Conservation (phyloP, 2,113 vertebrate species). For the Lepus timidus region DNA sequence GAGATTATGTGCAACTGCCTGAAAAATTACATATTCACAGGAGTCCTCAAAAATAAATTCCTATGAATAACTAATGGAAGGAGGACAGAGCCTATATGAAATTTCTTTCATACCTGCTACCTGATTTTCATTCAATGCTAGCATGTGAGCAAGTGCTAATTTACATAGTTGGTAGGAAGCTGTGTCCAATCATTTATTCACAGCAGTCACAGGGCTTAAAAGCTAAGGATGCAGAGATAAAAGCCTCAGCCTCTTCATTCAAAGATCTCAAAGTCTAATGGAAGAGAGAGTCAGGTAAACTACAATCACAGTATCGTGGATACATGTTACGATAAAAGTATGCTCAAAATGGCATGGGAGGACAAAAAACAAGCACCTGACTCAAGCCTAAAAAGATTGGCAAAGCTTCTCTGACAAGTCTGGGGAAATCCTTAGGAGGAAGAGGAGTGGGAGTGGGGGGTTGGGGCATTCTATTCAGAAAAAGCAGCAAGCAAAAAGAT, state of each 20-base stretch:
- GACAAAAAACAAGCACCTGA: background rate
- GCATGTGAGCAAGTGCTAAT: conserved; percentile 66
- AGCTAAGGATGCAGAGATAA: conserved; percentile 66
- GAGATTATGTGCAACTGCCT: conserved; percentile 34
- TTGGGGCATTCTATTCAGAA: background rate
- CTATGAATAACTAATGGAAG: conserved; percentile 67
- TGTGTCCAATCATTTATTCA: conserved; percentile 60
- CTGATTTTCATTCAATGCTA: conserved; percentile 71
- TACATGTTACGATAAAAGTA: background rate
- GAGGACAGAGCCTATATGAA: conserved; percentile 39
- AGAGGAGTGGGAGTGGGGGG: background rate
- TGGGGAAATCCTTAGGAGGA: background rate
- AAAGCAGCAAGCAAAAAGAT: background rate
- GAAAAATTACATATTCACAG: conserved; percentile 66
- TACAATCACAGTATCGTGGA: background rate
- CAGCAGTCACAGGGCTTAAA: conserved; percentile 59
- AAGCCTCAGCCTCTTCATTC: conserved; percentile 57
- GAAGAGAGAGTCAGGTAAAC: background rate
- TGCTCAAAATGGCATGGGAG: background rate
- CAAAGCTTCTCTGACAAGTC: background rate
- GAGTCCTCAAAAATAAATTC: conserved; percentile 63
- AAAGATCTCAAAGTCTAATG: conserved; percentile 44
- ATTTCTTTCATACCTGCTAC: conserved; percentile 69
- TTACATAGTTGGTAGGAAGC: conserved; percentile 70
- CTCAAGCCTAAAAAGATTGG: conserved; percentile 5